Evolutionary conservation across 2,797 vertebrate genomes (phyloP), one percentile per base, ranked within the genome.

Genomic region (Pagetopsis macropterus): DNA sequence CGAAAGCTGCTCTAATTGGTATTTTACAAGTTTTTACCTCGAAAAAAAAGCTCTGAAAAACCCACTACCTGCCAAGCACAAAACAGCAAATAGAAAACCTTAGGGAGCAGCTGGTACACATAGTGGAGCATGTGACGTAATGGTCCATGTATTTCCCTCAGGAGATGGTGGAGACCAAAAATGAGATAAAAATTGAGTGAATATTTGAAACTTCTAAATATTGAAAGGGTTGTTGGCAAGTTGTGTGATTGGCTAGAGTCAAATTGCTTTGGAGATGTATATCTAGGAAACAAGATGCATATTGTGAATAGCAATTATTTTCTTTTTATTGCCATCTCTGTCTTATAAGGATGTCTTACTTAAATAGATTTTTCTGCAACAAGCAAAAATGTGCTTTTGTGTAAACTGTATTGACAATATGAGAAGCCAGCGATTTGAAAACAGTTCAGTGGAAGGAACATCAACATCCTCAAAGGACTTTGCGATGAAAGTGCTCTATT

Each of bases 391-490:
- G 50, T 65, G 51, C 51, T 76, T 83, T 81, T 75, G 70, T 49
- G 54, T 46, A 78, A 76, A 58, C 56, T 76, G 62, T 45, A 46
- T 62, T 1, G 10, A 48, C 67, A 66, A 57, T 55, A 76, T 19
- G 13, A 65, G 66, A 63, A 59, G 48, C 60, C 27, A 44, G n/a
- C 65, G n/a, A 46, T 82, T 76, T 82, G 44, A 88, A 78, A 87
- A 75, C 66, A 70, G 59, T 77, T 75, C 13, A 69, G 73, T 66
- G 69, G 56, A 79, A 86, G 43, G 79, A 87, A 76, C 45, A 72
- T 68, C 83, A 64, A 49, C 57, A 68, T 81, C 80, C 83, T 91
- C 78, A 44, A 65, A 86, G 84, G 84, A 87, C 79, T 57, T 5
- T 70, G 55, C 50, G 78, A 76, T 60, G 45, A 79, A 83, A 85